Evolutionary conservation across 2,113 vertebrate species (phyloP).

Genomic region (Murina feae): DNA sequence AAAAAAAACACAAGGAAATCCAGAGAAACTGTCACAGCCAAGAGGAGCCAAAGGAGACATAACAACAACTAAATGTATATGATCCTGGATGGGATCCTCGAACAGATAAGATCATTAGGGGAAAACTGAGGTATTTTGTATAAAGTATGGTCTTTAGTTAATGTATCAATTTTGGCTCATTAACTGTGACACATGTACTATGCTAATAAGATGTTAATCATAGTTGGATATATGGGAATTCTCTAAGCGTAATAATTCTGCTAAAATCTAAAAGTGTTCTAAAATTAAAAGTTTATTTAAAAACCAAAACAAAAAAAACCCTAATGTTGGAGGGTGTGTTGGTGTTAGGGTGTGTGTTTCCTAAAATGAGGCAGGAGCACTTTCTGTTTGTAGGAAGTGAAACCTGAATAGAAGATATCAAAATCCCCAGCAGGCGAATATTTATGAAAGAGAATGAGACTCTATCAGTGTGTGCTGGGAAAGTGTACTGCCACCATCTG

Average conservation of each 20-base stretch:
- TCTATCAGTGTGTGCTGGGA: neutral
- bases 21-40: slow-evolving; percentile 1
- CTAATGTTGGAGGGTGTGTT: neutral
- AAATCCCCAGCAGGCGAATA: slow-evolving; percentile 31
- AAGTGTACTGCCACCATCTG: neutral
- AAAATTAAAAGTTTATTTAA: slow-evolving; percentile 25
- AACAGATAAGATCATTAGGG: neutral
- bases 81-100: neutral
- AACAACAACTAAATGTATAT: neutral
- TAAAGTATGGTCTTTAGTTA: slow-evolving; percentile 7
- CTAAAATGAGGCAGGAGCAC: slow-evolving; percentile 42
- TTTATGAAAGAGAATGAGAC: neutral
- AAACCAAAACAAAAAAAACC: neutral
- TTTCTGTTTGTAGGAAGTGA: slow-evolving; percentile 60
- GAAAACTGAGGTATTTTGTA: neutral
- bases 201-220: neutral
- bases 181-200: slow-evolving; percentile 20
- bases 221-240: neutral
- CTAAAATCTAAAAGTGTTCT: slow-evolving; percentile 16
- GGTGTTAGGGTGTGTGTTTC: slow-evolving; percentile 32
- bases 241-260: neutral
- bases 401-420: slow-evolving; percentile 41
- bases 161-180: neutral
- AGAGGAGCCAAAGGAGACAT: neutral
- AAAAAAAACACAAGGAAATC: slow-evolving; percentile 48